Percentiles rank a stretch among this genome's conserved stretches.
Conservation (phyloP, 1,140 invertebrate genomes). For the Nylanderia fulva region DNA sequence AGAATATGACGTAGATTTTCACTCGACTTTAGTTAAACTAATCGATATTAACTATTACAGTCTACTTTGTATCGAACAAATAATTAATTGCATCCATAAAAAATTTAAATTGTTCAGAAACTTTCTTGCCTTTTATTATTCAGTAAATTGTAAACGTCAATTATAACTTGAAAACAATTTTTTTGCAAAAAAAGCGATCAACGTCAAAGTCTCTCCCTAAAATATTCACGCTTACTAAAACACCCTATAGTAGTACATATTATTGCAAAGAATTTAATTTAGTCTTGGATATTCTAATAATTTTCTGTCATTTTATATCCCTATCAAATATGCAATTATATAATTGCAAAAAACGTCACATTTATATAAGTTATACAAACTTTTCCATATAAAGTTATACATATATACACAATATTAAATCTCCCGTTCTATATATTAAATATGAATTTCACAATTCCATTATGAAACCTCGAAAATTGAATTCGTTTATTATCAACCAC, state of each 20-base stretch:
- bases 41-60: neutral
- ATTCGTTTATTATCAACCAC: constrained; percentile 30
- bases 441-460: neutral
- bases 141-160: neutral
- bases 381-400: constrained; percentile 34
- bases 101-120: neutral
- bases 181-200: neutral
- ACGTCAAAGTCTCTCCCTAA: neutral
- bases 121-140: neutral
- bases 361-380: constrained; percentile 46
- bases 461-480: constrained; percentile 35
- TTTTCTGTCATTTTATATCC: constrained; percentile 23
- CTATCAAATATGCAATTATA: constrained; percentile 38
- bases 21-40: neutral
- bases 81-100: neutral
- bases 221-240: constrained; percentile 20
- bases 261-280: constrained; percentile 47
- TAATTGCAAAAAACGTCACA: constrained; percentile 37
- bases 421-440: constrained; percentile 13
- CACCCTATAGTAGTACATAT: constrained; percentile 17
- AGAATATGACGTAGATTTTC: neutral
- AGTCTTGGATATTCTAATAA: constrained; percentile 20
- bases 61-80: neutral
- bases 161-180: neutral
- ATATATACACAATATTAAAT: constrained; percentile 38